These are phyloP conservation scores for Ursus arctos DNA, from an alignment of 2,113 vertebrate species.

Conservation along the genomic window DNA sequence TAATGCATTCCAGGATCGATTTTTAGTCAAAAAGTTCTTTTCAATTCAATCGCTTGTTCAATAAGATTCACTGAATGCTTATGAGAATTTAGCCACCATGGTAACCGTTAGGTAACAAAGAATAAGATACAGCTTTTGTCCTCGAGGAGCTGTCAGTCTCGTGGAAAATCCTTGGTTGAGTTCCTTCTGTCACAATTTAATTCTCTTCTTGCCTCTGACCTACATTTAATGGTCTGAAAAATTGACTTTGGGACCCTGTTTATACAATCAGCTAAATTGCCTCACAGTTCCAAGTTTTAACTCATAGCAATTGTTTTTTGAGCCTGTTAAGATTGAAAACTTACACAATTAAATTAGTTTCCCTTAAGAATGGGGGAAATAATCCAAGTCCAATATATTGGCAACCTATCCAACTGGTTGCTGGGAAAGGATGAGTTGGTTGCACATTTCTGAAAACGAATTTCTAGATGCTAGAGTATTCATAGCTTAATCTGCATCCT, in stretches of 20 bases:
- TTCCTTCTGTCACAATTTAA: conserved; percentile 39
- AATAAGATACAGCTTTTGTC: background rate
- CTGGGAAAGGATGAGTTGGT: conserved; percentile 10
- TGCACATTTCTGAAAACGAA: conserved; percentile 51
- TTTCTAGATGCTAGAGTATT: conserved; percentile 16
- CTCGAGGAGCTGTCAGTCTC: background rate
- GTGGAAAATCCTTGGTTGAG: conserved; percentile 35
- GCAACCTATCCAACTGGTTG: background rate
- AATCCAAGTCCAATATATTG: conserved; percentile 31
- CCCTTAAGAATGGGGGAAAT: conserved; percentile 20
- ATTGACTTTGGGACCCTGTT: conserved; percentile 57
- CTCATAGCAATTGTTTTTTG: conserved; percentile 65
- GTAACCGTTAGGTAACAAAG: background rate
- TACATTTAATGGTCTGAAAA: conserved; percentile 69
- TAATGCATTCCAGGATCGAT: conserved; percentile 25
- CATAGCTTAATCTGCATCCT: conserved; percentile 2
- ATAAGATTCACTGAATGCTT: background rate
- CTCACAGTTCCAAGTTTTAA: conserved; percentile 65
- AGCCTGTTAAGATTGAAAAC: conserved; percentile 40
- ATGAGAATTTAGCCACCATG: background rate
- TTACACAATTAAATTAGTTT: conserved; percentile 59
- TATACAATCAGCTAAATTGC: conserved; percentile 64
- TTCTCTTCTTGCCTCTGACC: conserved; percentile 60
- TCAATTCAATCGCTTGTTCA: conserved; percentile 8
- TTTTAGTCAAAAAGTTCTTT: conserved; percentile 4